Evolutionary conservation across 2,888 invertebrate genomes (phyloP), one percentile per base, ranked within the genome.

Genomic region (Lamellibrachia satsuma): DNA sequence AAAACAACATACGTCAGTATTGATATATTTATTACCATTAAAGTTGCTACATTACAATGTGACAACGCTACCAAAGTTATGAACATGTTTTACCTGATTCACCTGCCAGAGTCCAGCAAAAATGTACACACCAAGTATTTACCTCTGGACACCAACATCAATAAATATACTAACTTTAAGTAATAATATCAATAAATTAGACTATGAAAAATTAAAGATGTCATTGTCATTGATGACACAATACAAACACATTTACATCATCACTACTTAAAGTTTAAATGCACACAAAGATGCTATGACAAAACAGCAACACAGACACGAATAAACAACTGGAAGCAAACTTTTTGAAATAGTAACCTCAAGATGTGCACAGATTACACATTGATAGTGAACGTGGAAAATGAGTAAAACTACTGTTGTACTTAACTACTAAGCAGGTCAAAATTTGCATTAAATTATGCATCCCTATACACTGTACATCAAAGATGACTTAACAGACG

Each of bases 41-140:
- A 75, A 75, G 75, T 75, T 75, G 75, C 15, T 75, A 75, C 75
- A 75, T 75, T 22, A 75, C 75, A 75, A 75, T 22, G 75, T 75
- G 75, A 75, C 75, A 75, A 75, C 75, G 75, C 75, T 75, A 75
- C 75, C 75, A 75, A 75, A 75, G 75, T 75, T 75, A 75, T 75
- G 75, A 75, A 75, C 75, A 75, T 75, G 75, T 75, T 75, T 75
- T 11, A 75, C 75, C 75, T 75, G 75, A 75, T 75, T 75, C 22
- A 22, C n/a, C 75, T 22, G 75, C n/a, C 75, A 75, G 75, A 75
- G 75, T 75, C 75, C 75, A 75, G 75, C n/a, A 75, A 22, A 15
- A 75, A 75, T n/a, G 75, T n/a, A 75, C 22, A 75, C 75, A 75
- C 75, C 39, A 39, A 39, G 39, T 39, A 75, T 75, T 22, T n/a